Evolutionary conservation across 1,140 invertebrate genomes (phyloP).

Genomic region (Magallana angulata): DNA sequence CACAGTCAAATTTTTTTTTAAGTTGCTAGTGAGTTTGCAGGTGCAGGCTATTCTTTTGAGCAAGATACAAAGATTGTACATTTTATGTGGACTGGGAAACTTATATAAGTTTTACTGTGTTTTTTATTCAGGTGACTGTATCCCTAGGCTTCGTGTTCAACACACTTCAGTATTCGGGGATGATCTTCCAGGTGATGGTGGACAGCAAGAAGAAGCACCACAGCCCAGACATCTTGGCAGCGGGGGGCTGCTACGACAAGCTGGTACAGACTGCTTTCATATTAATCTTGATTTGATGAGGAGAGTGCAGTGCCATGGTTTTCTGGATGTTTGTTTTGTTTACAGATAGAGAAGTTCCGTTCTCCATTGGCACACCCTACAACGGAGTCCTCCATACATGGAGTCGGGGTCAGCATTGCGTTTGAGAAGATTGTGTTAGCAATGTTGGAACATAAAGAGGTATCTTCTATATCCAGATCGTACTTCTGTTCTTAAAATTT

Average conservation of each 20-base stretch:
- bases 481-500: too few relatives aligned
- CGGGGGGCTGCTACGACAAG: slow-evolving; percentile 84
- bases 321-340: slow-evolving; percentile 23
- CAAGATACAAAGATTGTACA: too few relatives aligned
- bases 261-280: slow-evolving; percentile 71
- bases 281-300: background rate
- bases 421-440: slow-evolving; percentile 85
- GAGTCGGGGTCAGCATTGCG: slow-evolving; percentile 88
- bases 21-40: too few relatives aligned
- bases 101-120: too few relatives aligned
- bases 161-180: slow-evolving; percentile 84
- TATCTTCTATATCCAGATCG: slow-evolving; percentile 16
- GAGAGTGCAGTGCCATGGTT: background rate
- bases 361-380: slow-evolving; percentile 52
- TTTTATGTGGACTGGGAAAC: too few relatives aligned
- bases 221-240: slow-evolving; percentile 84
- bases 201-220: slow-evolving; percentile 82
- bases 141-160: slow-evolving; percentile 85
- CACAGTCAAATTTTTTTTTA: too few relatives aligned
- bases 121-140: slow-evolving; percentile 77
- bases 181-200: slow-evolving; percentile 87
- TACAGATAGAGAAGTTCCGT: slow-evolving; percentile 70
- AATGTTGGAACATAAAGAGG: slow-evolving; percentile 79
- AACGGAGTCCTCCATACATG: slow-evolving; percentile 69
- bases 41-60: too few relatives aligned